Base-by-base conservation (phyloP, 2,888 invertebrate genomes). In the Limnephilus rhombicus region DNA sequence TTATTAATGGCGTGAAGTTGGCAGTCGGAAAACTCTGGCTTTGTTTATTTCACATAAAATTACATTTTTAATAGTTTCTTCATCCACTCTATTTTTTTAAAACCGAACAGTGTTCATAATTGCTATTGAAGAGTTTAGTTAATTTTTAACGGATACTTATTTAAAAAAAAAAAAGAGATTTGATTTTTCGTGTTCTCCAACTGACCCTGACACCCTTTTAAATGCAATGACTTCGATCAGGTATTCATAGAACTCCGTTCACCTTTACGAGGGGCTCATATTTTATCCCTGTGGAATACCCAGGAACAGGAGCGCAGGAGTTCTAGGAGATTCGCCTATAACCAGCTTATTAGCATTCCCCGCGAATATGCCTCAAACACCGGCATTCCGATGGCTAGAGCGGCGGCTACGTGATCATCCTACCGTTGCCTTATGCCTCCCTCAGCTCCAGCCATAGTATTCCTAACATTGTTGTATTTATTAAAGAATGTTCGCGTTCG, bases 291-390 rank as follows among this genome's bases (percentile, higher is more conserved):
- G 37, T 13, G 31, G 82, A 89, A 89, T 89, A 89, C 24, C 68
- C 68, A 68, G 68, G 68, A 68, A n/a, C 68, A 24, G 68, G 68
- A 68, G 24, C 68, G 68, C 68, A n/a, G 68, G n/a, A 68, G 24
- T 68, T 41, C 29, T 81, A 18, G 24, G 41, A n/a, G 80, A n/a
- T 15, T 89, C 82, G 45, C 49, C 89, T 82, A 5, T 82, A 89
- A 45, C 80, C 81, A 81, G 90, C 90, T 90, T 82, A 82, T 90
- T 90, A 90, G 49, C 90, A 90, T 90, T 90, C 90, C 82, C 24
- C 5, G 49, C 82, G 45, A 29, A 81, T 82, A 45, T 81, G 18
- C 90, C 49, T 82, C 90, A 49, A 82, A 45, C 89, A 45, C 90
- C 41, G 45, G 82, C 81, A 90, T 90, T 90, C 90, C 90, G 90